These are phyloP conservation scores for Syndactyla subalaris DNA, from an alignment of 2,797 vertebrate genomes.

Conservation along the genomic window DNA sequence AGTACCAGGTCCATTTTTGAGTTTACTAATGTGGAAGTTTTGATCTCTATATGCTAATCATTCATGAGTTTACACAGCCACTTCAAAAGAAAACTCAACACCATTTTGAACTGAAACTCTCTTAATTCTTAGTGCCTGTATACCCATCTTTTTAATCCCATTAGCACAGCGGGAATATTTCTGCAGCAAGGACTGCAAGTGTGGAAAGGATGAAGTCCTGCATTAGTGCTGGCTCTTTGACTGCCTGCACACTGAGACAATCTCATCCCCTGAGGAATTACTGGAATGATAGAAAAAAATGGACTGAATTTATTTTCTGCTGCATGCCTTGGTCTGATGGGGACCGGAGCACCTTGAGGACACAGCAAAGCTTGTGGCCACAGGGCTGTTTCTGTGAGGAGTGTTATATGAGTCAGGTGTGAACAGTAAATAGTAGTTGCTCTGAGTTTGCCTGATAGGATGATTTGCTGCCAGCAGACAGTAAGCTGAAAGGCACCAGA, in stretches of 20 bases:
- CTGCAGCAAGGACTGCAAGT: neutral
- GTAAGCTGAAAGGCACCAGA: neutral
- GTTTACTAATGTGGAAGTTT: neutral
- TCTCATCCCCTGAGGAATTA: neutral
- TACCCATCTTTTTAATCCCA: constrained; percentile 2
- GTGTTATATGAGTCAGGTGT: neutral
- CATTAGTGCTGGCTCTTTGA: neutral
- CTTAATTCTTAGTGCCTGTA: neutral
- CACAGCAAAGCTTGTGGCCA: neutral
- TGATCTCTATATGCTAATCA: neutral
- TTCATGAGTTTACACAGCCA: neutral
- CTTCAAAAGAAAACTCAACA: neutral
- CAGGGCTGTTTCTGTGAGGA: neutral
- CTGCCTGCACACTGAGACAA: neutral
- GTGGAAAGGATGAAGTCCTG: neutral
- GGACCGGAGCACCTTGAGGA: neutral
- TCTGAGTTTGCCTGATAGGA: neutral
- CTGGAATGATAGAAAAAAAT: neutral
- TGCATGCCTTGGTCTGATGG: neutral
- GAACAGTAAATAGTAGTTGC: neutral
- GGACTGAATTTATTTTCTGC: neutral
- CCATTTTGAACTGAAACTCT: neutral
- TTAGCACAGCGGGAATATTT: constrained; percentile 12
- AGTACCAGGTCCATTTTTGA: neutral
- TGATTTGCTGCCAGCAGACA: neutral